Base-by-base conservation (phyloP, 1,140 invertebrate species). In the Zaprionus tsacasi region DNA sequence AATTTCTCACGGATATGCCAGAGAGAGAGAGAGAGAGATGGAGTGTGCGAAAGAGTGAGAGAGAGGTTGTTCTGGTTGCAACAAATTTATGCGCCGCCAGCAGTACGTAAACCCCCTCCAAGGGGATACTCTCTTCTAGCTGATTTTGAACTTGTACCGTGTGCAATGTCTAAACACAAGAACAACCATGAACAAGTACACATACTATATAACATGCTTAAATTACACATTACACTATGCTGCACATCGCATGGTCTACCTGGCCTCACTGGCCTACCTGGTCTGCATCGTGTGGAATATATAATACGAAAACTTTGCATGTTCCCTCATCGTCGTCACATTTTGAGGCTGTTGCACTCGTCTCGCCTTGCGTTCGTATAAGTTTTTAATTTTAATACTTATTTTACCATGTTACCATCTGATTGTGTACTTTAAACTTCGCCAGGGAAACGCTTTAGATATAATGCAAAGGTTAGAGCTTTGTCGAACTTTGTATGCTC, bases 71-170 rank as follows among this genome's bases (percentile, higher is more conserved):
- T 64, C 45, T 52, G 52, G 7, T 38, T 45, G 73, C 73, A 76
- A 71, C 54, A 85, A 83, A 83, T 86, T 85, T 83, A 86, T 86
- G 78, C 78, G 68, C 76, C 68, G 69, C 81, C 81, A 85, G 81
- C 76, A 66, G 56, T 43, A 38, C 2, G 1, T 27, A 58, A n/a
- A n/a, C 21, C 21, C 21, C 21, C 21, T 21, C 21, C 2, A 21
- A 25, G 56, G 50, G 63, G 38, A 6, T 21, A 17, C 50, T 21
- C 21, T 21, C 21, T 45, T 60, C 40, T 17, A 11, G 76, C 76
- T 76, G 63, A 67, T 76, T 79, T 79, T 76, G 72, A 78, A 76
- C 76, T 76, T 78, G 63, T 64, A 52, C 58, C 58, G 48, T 56
- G 48, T 56, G 74, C 74, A 45, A 72, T 76, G 74, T 61, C 72